These are phyloP conservation scores for Ictidomys tridecemlineatus DNA, from an alignment of 2,113 vertebrate genomes.

Conservation along the genomic window DNA sequence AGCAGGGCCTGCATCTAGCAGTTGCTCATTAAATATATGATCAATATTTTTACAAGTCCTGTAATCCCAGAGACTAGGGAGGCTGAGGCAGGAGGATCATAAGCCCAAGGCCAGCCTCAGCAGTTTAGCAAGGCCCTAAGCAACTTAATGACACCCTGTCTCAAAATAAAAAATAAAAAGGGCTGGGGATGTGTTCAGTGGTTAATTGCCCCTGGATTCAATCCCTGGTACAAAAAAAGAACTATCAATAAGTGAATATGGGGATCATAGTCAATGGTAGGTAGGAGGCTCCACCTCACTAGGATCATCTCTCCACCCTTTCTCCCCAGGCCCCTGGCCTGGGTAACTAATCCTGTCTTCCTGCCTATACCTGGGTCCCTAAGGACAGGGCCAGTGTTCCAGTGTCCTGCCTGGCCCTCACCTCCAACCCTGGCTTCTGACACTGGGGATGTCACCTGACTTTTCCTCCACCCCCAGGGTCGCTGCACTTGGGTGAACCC, in stretches of 20 bases:
- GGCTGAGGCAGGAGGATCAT: no score
- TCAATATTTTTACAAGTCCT: no score
- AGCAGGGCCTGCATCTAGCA: neutral
- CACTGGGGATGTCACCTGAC: neutral
- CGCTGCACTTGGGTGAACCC: constrained; percentile 93
- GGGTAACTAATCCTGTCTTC: neutral
- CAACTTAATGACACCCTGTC: no score
- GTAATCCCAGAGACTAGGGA: no score
- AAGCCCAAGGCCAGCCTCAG: no score
- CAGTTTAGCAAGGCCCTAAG: no score
- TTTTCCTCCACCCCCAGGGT: constrained; percentile 85
- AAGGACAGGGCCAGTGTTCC: neutral
- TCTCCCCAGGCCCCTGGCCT: neutral
- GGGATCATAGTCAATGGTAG: neutral
- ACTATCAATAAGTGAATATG: neutral
- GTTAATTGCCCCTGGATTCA: no score
- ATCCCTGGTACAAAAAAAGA: no score
- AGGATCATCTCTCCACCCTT: neutral
- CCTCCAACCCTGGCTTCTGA: neutral
- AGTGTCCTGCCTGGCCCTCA: neutral
- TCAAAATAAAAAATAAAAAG: no score
- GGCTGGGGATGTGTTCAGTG: no score
- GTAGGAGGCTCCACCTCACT: neutral
- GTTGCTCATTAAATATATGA: neutral
- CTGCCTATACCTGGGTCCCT: neutral